Evolutionary conservation across 2,797 vertebrate genomes (phyloP), one percentile per base, ranked within the genome.

Genomic region (Arctocebus calabarensis): DNA sequence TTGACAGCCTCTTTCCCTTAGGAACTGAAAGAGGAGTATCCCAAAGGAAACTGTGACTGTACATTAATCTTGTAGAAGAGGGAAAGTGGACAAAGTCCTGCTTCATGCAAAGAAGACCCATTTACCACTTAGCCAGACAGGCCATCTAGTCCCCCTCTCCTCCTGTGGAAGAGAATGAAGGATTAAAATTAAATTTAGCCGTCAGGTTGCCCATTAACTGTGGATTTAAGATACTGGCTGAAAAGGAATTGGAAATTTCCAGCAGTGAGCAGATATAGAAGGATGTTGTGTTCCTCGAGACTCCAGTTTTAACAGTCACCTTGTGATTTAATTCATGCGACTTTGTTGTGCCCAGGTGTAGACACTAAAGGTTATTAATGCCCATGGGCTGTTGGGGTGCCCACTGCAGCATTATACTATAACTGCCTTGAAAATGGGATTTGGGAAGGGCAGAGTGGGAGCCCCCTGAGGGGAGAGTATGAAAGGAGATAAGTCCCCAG

Each of bases 231-330:
- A 64, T 13, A 40, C 45, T 23, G 6, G 40, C 85, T n/a, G 82
- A 52, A 64, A 79, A 92, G 66, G 34, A 88, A 62, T 70, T 88
- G 59, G 87, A 93, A 93, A 84, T 95, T 92, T 95, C 91, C 89
- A 92, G 25, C 45, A 22, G 70, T 20, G 55, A 79, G 17, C 59
- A 94, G 78, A 88, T 40, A 88, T 34, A 88, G 84, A 34, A 92
- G n/a, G 32, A 48, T 84, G 70, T 91, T 40, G 3, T 40, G 3
- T 40, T 83, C 52, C 0, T 4, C 3, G n/a, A 88, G 79, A 95
- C 62, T 93, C 89, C 73, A 32, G 13, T 82, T 55, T 96, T 37
- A 82, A 52, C 48, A 73, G 73, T 52, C 23, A 32, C 7, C n/a
- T 92, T 4, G 0, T 90, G 64, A 22, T n/a, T 70, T 40, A 84